Conservation (phyloP, 2,888 invertebrate species). For the Coenonympha arcania region DNA sequence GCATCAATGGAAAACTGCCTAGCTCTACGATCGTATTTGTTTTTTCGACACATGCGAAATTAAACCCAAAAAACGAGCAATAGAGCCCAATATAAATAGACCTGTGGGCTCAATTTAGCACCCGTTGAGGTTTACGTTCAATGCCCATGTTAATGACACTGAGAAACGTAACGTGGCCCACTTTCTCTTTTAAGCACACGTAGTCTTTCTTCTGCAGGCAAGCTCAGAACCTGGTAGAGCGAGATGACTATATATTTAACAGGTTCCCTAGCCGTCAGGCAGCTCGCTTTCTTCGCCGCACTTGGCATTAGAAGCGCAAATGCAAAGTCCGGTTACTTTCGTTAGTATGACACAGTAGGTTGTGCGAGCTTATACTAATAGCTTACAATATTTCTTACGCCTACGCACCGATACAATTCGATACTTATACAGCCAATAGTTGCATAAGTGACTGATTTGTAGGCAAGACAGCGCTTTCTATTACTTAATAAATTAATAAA, state of each 20-base stretch:
- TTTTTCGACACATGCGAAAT: constrained; percentile 22
- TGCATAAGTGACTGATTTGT: constrained; percentile 33
- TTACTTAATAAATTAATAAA: constrained; percentile 17
- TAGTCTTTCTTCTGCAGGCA: constrained; percentile 55
- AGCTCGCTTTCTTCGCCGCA: constrained; percentile 72
- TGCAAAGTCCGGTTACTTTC: constrained; percentile 72
- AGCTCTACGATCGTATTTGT: constrained; percentile 36
- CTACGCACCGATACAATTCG: constrained; percentile 47
- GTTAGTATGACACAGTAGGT: constrained; percentile 56
- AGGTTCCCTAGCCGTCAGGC: constrained; percentile 56
- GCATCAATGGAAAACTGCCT: constrained; percentile 40
- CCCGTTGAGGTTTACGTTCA: constrained; percentile 67
- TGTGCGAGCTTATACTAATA: constrained; percentile 32
- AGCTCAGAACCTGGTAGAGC: constrained; percentile 40
- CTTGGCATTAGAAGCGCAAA: constrained; percentile 65
- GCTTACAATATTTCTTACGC: constrained; percentile 23
- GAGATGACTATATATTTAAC: constrained; percentile 54
- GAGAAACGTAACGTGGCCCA: constrained; percentile 73
- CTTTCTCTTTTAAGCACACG: constrained; percentile 71
- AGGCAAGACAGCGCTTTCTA: constrained; percentile 17
- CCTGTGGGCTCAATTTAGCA: constrained; percentile 41
- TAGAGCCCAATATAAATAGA: constrained; percentile 26
- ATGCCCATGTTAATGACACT: constrained; percentile 70
- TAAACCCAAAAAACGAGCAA: constrained; percentile 23
- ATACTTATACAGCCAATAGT: constrained; percentile 46